Percentiles rank a stretch among this genome's conserved stretches.
Evolutionary conservation across 1,140 invertebrate species (phyloP).

Genomic region (Carcinoscorpius rotundicauda): DNA sequence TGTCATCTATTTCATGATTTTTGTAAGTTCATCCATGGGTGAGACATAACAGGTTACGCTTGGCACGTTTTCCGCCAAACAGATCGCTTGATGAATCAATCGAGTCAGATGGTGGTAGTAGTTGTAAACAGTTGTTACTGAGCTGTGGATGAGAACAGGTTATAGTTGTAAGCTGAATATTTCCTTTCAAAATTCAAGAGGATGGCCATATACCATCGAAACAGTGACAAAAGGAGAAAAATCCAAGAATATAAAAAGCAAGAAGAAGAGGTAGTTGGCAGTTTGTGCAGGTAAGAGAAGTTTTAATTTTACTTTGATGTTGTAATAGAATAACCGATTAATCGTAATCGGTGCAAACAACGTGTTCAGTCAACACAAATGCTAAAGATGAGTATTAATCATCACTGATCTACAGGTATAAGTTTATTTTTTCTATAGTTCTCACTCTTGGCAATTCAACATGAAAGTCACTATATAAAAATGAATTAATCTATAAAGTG

Average conservation of each 20-base stretch:
- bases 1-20: too few relatives aligned
- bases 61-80: slow-evolving; percentile 20
- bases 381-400: too few relatives aligned
- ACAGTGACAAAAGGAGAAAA: slow-evolving; percentile 29
- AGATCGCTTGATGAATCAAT: slow-evolving; percentile 12
- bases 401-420: too few relatives aligned
- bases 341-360: too few relatives aligned
- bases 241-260: slow-evolving; percentile 30
- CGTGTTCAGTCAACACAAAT: too few relatives aligned
- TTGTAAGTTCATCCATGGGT: background rate
- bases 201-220: slow-evolving; percentile 30
- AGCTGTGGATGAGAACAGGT: background rate
- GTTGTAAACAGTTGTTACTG: background rate
- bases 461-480: too few relatives aligned
- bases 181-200: slow-evolving; percentile 8
- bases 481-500: too few relatives aligned
- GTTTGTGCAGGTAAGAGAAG: slow-evolving; percentile 30
- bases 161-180: background rate
- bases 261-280: slow-evolving; percentile 34
- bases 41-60: background rate
- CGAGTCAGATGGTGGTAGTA: background rate
- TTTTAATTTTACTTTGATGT: too few relatives aligned
- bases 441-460: too few relatives aligned
- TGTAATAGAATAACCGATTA: too few relatives aligned
- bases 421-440: too few relatives aligned